Percentiles rank a stretch among this genome's conserved stretches.
These are phyloP conservation scores for Eremobia ochroleuca DNA, from an alignment of 2,888 invertebrate genomes.

Conservation along the genomic window DNA sequence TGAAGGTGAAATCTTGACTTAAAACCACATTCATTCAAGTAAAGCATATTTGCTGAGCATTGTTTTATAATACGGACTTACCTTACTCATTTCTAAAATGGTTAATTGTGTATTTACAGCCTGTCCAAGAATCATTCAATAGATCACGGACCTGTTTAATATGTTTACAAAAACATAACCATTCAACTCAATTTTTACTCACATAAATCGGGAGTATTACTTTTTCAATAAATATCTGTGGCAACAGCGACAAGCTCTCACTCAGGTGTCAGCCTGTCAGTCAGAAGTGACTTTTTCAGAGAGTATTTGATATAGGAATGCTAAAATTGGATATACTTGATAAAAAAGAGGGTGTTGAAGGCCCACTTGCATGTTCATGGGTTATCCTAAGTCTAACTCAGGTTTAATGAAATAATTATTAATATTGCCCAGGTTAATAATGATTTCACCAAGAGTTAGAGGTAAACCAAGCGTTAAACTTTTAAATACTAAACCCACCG, in stretches of 20 bases:
- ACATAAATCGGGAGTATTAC: neutral
- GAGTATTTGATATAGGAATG: neutral
- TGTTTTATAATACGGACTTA: neutral
- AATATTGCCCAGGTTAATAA: too few species aligned
- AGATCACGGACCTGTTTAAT: neutral
- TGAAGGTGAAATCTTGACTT: too few species aligned
- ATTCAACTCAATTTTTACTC: neutral
- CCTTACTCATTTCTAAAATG: neutral
- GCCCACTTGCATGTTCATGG: too few species aligned
- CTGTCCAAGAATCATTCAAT: neutral
- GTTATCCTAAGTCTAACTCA: too few species aligned
- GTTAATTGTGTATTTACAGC: neutral
- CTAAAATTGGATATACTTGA: neutral
- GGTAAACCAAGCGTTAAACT: too few species aligned
- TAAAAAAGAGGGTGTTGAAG: neutral
- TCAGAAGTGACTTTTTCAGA: neutral
- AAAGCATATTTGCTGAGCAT: neutral
- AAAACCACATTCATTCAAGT: neutral
- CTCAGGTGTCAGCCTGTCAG: slow-evolving; percentile 16
- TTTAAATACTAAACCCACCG: too few species aligned
- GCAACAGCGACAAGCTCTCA: neutral
- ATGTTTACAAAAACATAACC: neutral
- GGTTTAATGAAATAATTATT: too few species aligned
- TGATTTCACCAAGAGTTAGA: too few species aligned
- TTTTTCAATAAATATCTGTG: neutral